A percentile compares a stretch with the other conserved stretches of the same genome.
These are phyloP conservation scores for Acanthochromis polyacanthus DNA, from an alignment of 2,113 vertebrate species.

Conservation along the genomic window DNA sequence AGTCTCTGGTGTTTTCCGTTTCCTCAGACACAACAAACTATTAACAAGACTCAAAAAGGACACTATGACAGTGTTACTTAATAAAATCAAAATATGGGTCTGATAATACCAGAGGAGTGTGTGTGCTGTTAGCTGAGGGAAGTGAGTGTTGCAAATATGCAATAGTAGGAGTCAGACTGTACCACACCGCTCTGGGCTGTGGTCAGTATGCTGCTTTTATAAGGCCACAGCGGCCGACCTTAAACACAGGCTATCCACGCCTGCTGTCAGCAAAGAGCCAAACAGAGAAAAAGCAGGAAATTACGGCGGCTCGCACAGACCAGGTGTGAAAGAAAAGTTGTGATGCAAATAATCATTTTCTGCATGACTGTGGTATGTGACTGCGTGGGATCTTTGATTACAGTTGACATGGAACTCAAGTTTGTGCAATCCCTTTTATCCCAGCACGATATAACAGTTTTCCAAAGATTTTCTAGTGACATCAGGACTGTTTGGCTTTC, in stretches of 20 bases:
- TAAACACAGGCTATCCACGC: constrained; percentile 62
- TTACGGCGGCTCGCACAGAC: background rate
- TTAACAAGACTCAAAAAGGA: constrained; percentile 8
- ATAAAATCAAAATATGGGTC: background rate
- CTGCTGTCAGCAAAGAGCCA: constrained; percentile 35
- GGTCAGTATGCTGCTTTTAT: constrained; percentile 53
- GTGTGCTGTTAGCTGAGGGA: background rate
- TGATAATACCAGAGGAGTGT: background rate
- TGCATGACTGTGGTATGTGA: background rate
- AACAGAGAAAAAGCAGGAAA: constrained; percentile 9
- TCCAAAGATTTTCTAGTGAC: background rate
- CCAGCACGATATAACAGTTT: background rate
- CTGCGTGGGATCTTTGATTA: background rate
- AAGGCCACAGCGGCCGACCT: constrained; percentile 55
- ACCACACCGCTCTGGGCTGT: constrained; percentile 27
- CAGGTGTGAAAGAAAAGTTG: background rate
- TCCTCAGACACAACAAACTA: constrained; percentile 27
- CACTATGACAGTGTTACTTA: background rate
- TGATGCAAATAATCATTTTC: background rate
- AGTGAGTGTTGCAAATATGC: constrained; percentile 18
- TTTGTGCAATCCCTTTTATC: background rate
- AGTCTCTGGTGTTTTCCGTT: background rate
- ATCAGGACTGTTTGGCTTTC: background rate
- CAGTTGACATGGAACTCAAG: background rate
- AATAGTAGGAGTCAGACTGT: constrained; percentile 16